phyloP scores from a whole-genome alignment of 1,140 invertebrate species.

The Homalodisca vitripennis region DNA sequence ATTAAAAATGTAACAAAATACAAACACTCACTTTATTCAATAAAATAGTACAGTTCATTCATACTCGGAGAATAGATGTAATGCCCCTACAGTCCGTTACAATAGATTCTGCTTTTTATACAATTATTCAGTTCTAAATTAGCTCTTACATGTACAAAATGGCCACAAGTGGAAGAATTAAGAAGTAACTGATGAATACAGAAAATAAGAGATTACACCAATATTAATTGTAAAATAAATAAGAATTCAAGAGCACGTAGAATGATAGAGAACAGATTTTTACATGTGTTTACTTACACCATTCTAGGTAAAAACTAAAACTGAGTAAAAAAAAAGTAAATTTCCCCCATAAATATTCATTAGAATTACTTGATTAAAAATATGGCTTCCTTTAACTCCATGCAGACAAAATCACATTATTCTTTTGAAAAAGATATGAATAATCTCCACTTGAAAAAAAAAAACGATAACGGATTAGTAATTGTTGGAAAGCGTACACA shows the following conservation, averaged over 20 bases:
- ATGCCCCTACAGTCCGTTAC: neutral
- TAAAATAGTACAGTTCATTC: constrained; percentile 16
- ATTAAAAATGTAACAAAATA: constrained; percentile 20
- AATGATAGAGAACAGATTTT: no score
- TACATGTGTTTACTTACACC: neutral
- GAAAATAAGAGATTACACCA: neutral
- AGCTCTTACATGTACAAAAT: neutral
- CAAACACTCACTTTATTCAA: constrained; percentile 19
- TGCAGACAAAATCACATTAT: neutral
- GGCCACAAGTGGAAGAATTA: neutral
- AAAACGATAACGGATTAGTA: no score
- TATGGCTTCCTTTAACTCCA: neutral
- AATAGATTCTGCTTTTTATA: neutral
- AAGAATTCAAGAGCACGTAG: neutral
- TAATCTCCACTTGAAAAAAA: neutral
- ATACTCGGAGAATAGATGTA: neutral
- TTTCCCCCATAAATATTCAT: no score
- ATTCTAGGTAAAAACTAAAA: no score
- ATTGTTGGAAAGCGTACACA: no score
- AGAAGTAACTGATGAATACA: neutral
- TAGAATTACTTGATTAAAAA: no score
- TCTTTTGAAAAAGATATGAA: neutral
- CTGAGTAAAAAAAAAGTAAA: no score
- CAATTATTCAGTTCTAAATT: neutral
- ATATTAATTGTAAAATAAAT: neutral